Percentiles rank a stretch among this genome's conserved stretches.
Evolutionary conservation across 2,797 vertebrate species (phyloP).

Genomic region (Triplophysa yarkandensis): DNA sequence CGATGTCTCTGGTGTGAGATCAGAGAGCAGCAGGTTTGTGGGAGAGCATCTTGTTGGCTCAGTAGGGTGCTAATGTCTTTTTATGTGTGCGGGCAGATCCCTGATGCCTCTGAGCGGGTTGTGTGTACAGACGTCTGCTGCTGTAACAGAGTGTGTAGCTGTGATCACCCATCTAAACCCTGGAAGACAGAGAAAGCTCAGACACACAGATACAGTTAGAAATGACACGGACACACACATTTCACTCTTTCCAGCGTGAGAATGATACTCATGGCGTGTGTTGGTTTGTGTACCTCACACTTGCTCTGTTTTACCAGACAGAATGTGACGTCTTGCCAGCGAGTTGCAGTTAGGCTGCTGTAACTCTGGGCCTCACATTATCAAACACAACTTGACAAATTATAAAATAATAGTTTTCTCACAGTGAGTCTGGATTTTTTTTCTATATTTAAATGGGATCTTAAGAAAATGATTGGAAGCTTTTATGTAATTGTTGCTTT

Average conservation of each 20-base stretch:
- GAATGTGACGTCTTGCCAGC: neutral
- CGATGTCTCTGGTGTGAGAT: neutral
- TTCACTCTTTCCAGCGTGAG: neutral
- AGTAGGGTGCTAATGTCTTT: slow-evolving; percentile 17
- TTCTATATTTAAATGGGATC: too few relatives aligned
- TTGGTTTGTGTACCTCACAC: slow-evolving; percentile 13
- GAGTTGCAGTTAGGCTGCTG: neutral
- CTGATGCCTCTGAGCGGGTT: slow-evolving; percentile 9
- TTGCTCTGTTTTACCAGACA: slow-evolving; percentile 1
- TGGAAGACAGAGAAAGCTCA: slow-evolving; percentile 11
- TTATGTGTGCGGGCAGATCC: slow-evolving; percentile 27
- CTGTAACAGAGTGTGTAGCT: slow-evolving; percentile 5
- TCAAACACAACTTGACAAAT: neutral
- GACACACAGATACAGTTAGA: slow-evolving; percentile 5
- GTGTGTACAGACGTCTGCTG: neutral
- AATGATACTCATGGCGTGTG: neutral
- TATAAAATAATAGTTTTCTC: neutral
- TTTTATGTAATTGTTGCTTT: neutral
- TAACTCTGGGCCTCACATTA: neutral
- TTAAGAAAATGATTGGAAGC: too few relatives aligned
- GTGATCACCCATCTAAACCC: slow-evolving; percentile 16
- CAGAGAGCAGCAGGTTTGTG: slow-evolving; percentile 3
- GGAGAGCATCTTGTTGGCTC: slow-evolving; percentile 3
- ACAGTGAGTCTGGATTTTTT: neutral
- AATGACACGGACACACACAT: neutral